phyloP scores from a whole-genome alignment of 1,140 invertebrate genomes.

The Pentalonia nigronervosa region DNA sequence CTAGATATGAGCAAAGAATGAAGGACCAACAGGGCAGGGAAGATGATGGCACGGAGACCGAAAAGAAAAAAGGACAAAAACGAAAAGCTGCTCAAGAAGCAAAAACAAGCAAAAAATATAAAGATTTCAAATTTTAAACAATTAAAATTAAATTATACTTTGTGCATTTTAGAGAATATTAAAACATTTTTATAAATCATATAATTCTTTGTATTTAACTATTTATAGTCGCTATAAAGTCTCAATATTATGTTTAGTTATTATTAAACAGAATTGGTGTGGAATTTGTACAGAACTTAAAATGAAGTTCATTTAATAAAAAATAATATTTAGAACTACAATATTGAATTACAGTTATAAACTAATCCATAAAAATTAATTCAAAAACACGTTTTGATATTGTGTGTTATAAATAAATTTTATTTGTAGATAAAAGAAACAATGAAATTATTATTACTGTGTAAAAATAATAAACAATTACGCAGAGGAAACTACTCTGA shows the following conservation, averaged over 20 bases:
- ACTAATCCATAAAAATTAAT: not conserved
- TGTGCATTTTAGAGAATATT: not conserved
- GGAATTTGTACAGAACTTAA: not conserved
- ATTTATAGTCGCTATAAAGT: not conserved
- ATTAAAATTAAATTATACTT: not conserved
- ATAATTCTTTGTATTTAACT: not conserved
- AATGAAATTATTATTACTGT: not conserved
- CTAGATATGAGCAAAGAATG: conserved; percentile 95
- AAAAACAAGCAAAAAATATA: conserved; percentile 94
- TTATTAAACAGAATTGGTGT: not conserved
- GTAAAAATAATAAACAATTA: not conserved
- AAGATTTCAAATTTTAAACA: conserved; percentile 97
- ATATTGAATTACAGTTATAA: not conserved
- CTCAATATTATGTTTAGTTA: not conserved
- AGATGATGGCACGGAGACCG: conserved; percentile 90
- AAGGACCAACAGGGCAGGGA: conserved; percentile 91
- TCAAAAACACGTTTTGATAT: not conserved
- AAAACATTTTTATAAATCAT: not conserved
- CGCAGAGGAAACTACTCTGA: not conserved
- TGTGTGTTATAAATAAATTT: not conserved
- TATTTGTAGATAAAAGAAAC: not conserved
- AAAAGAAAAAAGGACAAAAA: conserved; percentile 87
- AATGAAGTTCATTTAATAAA: not conserved
- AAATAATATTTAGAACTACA: not conserved
- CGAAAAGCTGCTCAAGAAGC: conserved; percentile 72